Percentiles rank a stretch among this genome's conserved stretches.
These are phyloP conservation scores for Dyspetes luteomarginatus DNA, from an alignment of 2,888 invertebrate genomes.

Conservation along the genomic window DNA sequence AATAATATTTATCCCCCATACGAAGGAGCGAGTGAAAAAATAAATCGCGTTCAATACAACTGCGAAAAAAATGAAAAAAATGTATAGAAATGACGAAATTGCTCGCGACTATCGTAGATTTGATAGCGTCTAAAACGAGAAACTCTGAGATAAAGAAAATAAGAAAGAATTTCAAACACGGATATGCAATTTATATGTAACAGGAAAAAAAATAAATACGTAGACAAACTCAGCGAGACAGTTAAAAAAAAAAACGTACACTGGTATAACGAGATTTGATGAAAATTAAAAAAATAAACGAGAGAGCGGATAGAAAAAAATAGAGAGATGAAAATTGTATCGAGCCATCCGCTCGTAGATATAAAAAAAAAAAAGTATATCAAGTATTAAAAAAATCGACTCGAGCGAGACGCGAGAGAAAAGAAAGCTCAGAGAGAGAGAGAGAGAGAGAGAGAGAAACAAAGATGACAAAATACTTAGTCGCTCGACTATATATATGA, in stretches of 20 bases:
- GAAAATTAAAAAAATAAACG: conserved; percentile 12
- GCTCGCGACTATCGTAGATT: conserved; percentile 52
- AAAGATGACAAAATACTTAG: conserved; percentile 10
- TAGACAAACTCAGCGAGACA: conserved; percentile 40
- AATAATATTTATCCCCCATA: too few relatives aligned
- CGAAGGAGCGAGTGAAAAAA: conserved; percentile 56
- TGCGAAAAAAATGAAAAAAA: neutral
- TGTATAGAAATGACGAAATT: conserved; percentile 25
- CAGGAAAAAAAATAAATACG: neutral
- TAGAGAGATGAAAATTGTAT: conserved; percentile 22
- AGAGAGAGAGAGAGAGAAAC: neutral
- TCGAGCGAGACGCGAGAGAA: conserved; percentile 15
- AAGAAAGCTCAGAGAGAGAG: neutral
- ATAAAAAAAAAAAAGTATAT: conserved; percentile 24
- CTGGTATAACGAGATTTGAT: conserved; percentile 38
- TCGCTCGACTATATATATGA: conserved; percentile 46
- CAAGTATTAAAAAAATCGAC: conserved; percentile 20
- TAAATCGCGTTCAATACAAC: conserved; percentile 38
- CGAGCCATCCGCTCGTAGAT: conserved; percentile 50
- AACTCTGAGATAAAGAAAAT: conserved; percentile 39
- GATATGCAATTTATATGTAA: conserved; percentile 50
- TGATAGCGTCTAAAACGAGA: conserved; percentile 50
- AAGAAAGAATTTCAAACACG: conserved; percentile 30
- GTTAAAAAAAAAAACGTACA: conserved; percentile 36
- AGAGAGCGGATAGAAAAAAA: neutral